These are phyloP conservation scores for Eupithecia pulchellata DNA, from an alignment of 2,888 invertebrate species.

Conservation along the genomic window DNA sequence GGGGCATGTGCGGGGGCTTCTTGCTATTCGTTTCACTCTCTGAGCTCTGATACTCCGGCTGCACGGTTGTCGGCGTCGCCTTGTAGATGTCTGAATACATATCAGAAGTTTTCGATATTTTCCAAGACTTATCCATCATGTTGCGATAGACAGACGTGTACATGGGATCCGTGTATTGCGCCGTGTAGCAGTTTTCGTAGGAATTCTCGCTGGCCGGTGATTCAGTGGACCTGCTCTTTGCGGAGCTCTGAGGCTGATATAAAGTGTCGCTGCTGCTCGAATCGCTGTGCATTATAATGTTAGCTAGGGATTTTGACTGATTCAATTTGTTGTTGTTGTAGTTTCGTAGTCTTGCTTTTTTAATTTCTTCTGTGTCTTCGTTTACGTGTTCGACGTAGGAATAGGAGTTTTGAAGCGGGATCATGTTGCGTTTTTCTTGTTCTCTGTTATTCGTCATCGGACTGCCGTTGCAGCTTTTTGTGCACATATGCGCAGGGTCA, in stretches of 20 bases:
- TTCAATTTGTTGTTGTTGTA: conserved; percentile 77
- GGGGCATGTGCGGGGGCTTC: conserved; percentile 84
- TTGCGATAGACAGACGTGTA: conserved; percentile 77
- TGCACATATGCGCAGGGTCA: conserved; percentile 81
- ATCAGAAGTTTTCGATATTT: conserved; percentile 59
- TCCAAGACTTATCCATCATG: conserved; percentile 48
- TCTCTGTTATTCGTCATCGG: conserved; percentile 62
- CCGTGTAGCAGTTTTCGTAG: conserved; percentile 75
- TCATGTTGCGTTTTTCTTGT: conserved; percentile 64
- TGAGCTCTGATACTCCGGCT: conserved; percentile 70
- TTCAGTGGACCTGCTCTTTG: conserved; percentile 76
- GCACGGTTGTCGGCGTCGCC: conserved; percentile 80
- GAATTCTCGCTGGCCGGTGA: conserved; percentile 81
- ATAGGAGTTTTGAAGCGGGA: conserved; percentile 72
- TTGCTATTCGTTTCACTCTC: conserved; percentile 71
- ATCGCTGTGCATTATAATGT: conserved; percentile 78
- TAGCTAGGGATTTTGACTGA: conserved; percentile 80
- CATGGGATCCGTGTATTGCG: conserved; percentile 79
- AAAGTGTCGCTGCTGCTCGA: conserved; percentile 81
- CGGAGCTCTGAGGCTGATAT: conserved; percentile 78
- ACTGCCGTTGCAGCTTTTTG: conserved; percentile 66
- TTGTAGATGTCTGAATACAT: conserved; percentile 80
- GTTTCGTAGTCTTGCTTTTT: conserved; percentile 71
- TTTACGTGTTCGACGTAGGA: conserved; percentile 71
- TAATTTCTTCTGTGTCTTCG: conserved; percentile 69